Base-by-base conservation (phyloP, 2,797 vertebrate genomes). In the Harpagifer antarcticus region DNA sequence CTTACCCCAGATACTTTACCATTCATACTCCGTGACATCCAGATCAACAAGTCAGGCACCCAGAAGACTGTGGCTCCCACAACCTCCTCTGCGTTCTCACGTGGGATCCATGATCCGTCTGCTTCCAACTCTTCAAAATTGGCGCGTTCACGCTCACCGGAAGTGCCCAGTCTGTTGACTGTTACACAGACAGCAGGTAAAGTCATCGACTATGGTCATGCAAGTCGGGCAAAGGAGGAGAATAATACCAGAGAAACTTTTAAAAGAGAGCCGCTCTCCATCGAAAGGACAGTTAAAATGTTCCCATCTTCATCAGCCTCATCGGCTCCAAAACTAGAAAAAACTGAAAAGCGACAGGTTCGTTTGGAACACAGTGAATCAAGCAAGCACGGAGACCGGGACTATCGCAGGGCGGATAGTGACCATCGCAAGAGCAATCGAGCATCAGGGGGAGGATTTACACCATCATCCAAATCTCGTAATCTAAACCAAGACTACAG, bases 1-100 rank as follows among this genome's bases (percentile, higher is more conserved):
- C 82, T 99, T 62, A 99, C 97, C 0, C 96, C 97, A 1, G 96
- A 97, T 74, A 98, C 97, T 81, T 94, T 99, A 92, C 97, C 97
- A 0, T 93, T 96, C 37, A 98, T 99, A 81, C 93, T 99, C 61
- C 93, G 96, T 55, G 96, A 97, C 82, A 97, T 98, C 66, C 95
- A 96, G 68, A 92, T 97, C 47, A 94, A 96, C 15, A 98, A 98
- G 92, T 89, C 96, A 37, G 88, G 91, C 56, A 93, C 84, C 56
- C 76, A 76, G 70, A 90, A 87, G 61, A 62, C 64, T 19, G 40
- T 42, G 33, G 19, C 70, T 53, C 55, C 86, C 2, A 17, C 74
- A 5, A 74, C 85, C 2, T 69, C 85, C 1, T 62, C 86, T 0
- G 76, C 82, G 0, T 88, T 89, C 45, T 63, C 86, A 40, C 77